phyloP scores from a whole-genome alignment of 23 tunicate genomes.

The Trididemnum nubilum region DNA sequence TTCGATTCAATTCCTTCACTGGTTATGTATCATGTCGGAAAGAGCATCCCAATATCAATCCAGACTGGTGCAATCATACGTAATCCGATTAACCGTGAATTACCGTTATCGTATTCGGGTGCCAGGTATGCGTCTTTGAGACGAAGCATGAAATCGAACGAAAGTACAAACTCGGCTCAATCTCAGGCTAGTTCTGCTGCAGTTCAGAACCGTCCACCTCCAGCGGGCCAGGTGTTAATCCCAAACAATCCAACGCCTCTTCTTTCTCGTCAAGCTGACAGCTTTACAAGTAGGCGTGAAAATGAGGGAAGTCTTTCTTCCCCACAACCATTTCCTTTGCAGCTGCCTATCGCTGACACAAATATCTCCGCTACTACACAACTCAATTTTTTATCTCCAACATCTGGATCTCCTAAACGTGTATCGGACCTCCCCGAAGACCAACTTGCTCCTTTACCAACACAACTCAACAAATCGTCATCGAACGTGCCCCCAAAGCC shows the following conservation, averaged over 20 bases:
- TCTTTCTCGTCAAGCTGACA: too few relatives aligned
- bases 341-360: background rate
- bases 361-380: background rate
- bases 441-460: background rate
- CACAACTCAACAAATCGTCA: background rate
- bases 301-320: too few relatives aligned
- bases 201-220: too few relatives aligned
- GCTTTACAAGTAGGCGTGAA: too few relatives aligned
- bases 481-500: conserved; percentile 74
- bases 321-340: conserved; percentile 25
- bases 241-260: too few relatives aligned
- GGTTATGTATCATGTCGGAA: conserved; percentile 49
- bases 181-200: too few relatives aligned
- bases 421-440: background rate
- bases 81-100: conserved; percentile 53
- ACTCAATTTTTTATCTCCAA: background rate
- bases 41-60: conserved; percentile 48
- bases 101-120: conserved; percentile 61
- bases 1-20: conserved; percentile 70
- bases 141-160: background rate
- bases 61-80: conserved; percentile 59
- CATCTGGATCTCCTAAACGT: background rate
- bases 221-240: too few relatives aligned
- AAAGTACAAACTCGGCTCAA: background rate
- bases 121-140: conserved; percentile 56